A percentile compares a stretch with the other conserved stretches of the same genome.
Evolutionary conservation across 2,888 invertebrate genomes (phyloP).

Genomic region (Nematopogon swammerdamellus): DNA sequence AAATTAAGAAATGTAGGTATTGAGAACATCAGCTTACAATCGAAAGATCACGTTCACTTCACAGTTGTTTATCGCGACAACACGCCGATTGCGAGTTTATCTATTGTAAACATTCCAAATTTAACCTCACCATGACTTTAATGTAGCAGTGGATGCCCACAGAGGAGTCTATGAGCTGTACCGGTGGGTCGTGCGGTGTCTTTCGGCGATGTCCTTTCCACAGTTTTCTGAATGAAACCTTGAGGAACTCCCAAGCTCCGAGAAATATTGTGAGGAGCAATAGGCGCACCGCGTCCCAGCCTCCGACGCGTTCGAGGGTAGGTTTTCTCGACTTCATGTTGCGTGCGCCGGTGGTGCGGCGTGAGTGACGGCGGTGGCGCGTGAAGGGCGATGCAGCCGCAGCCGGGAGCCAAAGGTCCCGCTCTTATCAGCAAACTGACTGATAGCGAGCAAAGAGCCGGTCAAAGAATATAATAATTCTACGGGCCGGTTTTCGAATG

Average conservation of each 20-base stretch:
- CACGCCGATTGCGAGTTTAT: too few species aligned
- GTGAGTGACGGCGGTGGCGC: not conserved
- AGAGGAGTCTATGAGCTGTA: conserved; percentile 40
- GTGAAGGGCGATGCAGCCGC: not conserved
- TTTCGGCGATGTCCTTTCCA: conserved; percentile 43
- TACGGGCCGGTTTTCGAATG: too few species aligned
- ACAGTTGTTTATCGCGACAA: too few species aligned
- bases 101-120: too few species aligned
- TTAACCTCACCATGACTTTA: conserved; percentile 35
- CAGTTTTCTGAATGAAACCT: conserved; percentile 29
- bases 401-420: not conserved
- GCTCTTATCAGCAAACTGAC: not conserved
- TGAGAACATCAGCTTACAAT: too few species aligned
- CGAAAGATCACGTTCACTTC: too few species aligned
- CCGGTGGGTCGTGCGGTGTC: conserved; percentile 21
- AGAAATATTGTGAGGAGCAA: conserved; percentile 30
- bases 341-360: not conserved
- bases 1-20: too few species aligned
- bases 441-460: not conserved
- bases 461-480: too few species aligned
- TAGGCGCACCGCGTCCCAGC: conserved; percentile 37
- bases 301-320: conserved; percentile 18
- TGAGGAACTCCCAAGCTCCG: conserved; percentile 36
- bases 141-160: conserved; percentile 45
- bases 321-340: not conserved